These are phyloP conservation scores for Glaucopsyche alexis DNA, from an alignment of 2,888 invertebrate species.

Conservation along the genomic window DNA sequence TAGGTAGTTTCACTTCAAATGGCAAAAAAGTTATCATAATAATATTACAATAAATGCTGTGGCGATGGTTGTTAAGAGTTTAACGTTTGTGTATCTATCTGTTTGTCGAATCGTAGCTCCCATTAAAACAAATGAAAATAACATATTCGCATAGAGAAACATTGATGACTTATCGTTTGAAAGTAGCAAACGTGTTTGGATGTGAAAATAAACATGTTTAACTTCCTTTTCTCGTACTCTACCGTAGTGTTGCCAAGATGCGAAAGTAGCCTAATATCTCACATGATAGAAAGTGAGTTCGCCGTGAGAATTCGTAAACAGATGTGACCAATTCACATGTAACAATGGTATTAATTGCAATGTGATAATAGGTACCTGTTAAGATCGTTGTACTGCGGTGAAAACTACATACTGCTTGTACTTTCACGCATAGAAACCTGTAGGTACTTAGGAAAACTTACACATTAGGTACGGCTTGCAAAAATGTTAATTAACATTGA, in stretches of 20 bases:
- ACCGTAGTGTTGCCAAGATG: slow-evolving; percentile 5
- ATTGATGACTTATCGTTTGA: slow-evolving; percentile 7
- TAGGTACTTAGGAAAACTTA: slow-evolving; percentile 11
- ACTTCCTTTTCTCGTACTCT: slow-evolving; percentile 19
- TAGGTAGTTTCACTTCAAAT: too few relatives aligned
- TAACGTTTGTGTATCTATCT: too few relatives aligned
- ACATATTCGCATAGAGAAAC: not conserved
- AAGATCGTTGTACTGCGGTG: not conserved
- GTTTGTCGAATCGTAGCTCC: too few relatives aligned
- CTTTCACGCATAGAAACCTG: slow-evolving; percentile 24
- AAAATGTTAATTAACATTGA: not conserved
- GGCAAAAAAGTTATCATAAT: too few relatives aligned
- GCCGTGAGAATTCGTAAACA: slow-evolving; percentile 45
- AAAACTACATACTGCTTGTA: not conserved
- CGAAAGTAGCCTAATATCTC: slow-evolving; percentile 22
- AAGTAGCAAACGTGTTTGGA: slow-evolving; percentile 16
- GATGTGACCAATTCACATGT: slow-evolving; percentile 31
- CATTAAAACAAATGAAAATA: not conserved
- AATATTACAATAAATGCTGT: too few relatives aligned
- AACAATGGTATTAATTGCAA: slow-evolving; percentile 28
- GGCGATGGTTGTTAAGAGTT: too few relatives aligned
- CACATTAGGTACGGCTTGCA: not conserved
- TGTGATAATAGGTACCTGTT: slow-evolving; percentile 12
- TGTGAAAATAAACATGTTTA: slow-evolving; percentile 30
- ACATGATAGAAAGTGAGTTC: slow-evolving; percentile 40